These are phyloP conservation scores for Latrodectus elegans DNA, from an alignment of 2,888 invertebrate genomes.

Conservation along the genomic window DNA sequence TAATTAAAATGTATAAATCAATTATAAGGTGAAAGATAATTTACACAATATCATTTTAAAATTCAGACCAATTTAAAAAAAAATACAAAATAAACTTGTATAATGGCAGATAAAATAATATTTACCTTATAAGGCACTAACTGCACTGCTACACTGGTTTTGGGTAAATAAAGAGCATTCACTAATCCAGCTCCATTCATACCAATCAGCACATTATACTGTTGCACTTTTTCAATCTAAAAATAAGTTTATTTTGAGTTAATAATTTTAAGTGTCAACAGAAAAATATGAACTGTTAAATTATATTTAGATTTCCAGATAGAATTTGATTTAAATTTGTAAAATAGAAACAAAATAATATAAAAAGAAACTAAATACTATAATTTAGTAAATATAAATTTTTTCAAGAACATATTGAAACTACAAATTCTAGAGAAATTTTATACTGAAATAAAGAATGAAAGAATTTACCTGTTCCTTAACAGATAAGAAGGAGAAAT, in stretches of 20 bases:
- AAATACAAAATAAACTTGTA: background rate
- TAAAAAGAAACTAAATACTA: background rate
- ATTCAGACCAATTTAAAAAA: background rate
- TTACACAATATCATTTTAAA: too few species aligned
- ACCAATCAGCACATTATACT: conserved; percentile 72
- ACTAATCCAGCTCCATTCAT: conserved; percentile 73
- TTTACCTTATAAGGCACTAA: conserved; percentile 72
- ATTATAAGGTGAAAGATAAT: too few species aligned
- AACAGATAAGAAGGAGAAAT: conserved; percentile 70
- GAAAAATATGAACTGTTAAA: background rate
- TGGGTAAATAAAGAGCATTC: conserved; percentile 72
- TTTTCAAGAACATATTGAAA: background rate
- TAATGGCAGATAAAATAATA: background rate
- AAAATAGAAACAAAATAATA: background rate
- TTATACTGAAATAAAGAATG: background rate
- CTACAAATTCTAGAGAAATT: background rate
- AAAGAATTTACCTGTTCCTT: conserved; percentile 71
- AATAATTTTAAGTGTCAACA: background rate
- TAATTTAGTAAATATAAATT: background rate
- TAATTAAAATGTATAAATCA: too few species aligned
- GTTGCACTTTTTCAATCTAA: conserved; percentile 72
- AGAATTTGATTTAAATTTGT: too few species aligned
- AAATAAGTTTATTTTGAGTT: conserved; percentile 10
- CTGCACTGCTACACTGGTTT: conserved; percentile 72
- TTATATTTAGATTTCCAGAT: background rate